These are phyloP conservation scores for Cistogaster globosa DNA, from an alignment of 2,888 invertebrate genomes.

Conservation along the genomic window DNA sequence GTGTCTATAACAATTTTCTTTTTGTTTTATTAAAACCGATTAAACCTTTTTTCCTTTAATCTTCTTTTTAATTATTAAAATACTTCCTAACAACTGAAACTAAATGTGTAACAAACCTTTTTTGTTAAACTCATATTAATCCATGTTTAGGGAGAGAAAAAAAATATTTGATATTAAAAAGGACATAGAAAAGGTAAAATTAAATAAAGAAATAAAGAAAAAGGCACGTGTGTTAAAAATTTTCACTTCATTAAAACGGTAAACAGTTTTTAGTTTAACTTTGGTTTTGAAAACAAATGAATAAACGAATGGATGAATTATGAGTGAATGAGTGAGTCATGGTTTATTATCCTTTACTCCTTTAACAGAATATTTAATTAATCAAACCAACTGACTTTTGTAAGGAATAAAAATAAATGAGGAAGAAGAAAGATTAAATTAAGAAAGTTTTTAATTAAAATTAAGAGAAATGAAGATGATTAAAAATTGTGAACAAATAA, in stretches of 20 bases:
- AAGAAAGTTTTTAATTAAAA: background rate
- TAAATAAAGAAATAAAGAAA: background rate
- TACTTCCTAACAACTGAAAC: slow-evolving; percentile 17
- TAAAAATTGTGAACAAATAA: too few species aligned
- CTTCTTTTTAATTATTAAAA: slow-evolving; percentile 25
- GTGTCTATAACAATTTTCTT: background rate
- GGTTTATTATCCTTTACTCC: slow-evolving; percentile 35
- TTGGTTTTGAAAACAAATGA: slow-evolving; percentile 9
- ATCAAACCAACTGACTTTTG: slow-evolving; percentile 32
- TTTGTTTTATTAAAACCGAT: slow-evolving; percentile 28
- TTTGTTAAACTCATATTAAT: slow-evolving; percentile 54
- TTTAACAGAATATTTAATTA: slow-evolving; percentile 2
- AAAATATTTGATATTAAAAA: background rate
- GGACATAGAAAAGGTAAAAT: background rate
- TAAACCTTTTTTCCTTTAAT: slow-evolving; percentile 1
- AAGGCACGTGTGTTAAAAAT: slow-evolving; percentile 53
- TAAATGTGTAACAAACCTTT: slow-evolving; percentile 28
- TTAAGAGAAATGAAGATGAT: background rate
- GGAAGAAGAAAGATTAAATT: background rate
- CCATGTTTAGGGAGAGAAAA: slow-evolving; percentile 1
- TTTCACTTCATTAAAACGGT: slow-evolving; percentile 46
- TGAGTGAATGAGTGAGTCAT: slow-evolving; percentile 16
- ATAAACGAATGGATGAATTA: background rate
- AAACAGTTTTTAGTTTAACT: slow-evolving; percentile 40
- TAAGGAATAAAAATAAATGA: background rate